phyloP scores from a whole-genome alignment of 1,140 invertebrate species.

The Brachionus sp. region DNA sequence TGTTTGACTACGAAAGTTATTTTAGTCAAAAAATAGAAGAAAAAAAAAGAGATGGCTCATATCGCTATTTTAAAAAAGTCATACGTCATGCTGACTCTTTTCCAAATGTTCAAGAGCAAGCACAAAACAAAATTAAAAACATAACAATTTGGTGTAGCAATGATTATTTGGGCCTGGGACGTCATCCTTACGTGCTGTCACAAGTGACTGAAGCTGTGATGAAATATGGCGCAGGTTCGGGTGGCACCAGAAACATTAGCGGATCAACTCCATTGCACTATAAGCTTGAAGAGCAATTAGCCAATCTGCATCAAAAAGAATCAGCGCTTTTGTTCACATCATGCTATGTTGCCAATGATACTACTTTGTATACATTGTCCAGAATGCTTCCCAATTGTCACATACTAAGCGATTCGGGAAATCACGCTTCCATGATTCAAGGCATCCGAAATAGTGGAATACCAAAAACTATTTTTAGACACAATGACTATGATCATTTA shows the following conservation, averaged over 20 bases:
- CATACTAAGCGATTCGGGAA: conserved; percentile 94
- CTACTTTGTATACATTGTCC: conserved; percentile 85
- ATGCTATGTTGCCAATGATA: conserved; percentile 96
- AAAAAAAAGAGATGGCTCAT: conserved; percentile 93
- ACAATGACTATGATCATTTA: conserved; percentile 85
- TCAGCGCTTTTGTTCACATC: conserved; percentile 90
- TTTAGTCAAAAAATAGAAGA: conserved; percentile 84
- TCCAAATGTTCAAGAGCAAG: conserved; percentile 78
- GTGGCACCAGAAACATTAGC: conserved; percentile 93
- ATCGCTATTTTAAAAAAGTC: conserved; percentile 92
- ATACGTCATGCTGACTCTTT: conserved; percentile 78
- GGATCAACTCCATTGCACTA: conserved; percentile 91
- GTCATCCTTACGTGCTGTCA: conserved; percentile 76
- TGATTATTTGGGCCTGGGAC: conserved; percentile 92
- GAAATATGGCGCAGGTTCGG: conserved; percentile 86
- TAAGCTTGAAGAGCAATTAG: conserved; percentile 77
- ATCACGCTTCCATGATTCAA: conserved; percentile 98
- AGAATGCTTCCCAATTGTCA: conserved; percentile 82
- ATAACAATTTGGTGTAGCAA: conserved; percentile 98
- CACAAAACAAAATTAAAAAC: conserved; percentile 62
- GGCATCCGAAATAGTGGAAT: conserved; percentile 87
- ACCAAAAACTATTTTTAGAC: conserved; percentile 87
- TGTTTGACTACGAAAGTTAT: conserved; percentile 82
- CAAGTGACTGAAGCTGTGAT: conserved; percentile 69
- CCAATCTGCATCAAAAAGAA: conserved; percentile 83